These are phyloP conservation scores for Daubentonia madagascariensis DNA, from an alignment of 2,113 vertebrate species.

Conservation along the genomic window DNA sequence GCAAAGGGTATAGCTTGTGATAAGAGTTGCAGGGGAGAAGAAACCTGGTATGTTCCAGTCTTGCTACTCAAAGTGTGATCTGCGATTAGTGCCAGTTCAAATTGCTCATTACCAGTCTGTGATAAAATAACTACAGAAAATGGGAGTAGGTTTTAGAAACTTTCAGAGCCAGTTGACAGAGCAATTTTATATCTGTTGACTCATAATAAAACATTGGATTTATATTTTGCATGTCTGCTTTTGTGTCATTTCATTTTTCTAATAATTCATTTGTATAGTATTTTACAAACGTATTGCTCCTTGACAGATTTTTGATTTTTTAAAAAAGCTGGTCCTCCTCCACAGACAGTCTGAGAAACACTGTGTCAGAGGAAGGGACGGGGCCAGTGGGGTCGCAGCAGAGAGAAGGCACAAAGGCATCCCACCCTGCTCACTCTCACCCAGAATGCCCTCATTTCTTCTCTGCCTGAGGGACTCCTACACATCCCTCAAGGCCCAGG, in stretches of 20 bases:
- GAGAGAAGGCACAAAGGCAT: background rate
- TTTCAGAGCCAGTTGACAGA: background rate
- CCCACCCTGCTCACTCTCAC: background rate
- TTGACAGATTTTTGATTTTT: background rate
- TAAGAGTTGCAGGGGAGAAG: background rate
- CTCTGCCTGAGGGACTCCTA: slow-evolving; percentile 20
- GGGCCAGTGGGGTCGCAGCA: background rate
- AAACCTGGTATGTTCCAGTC: rapidly evolving
- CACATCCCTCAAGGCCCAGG: background rate
- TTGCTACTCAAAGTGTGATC: background rate
- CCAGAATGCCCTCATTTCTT: background rate
- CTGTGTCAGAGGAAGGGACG: background rate
- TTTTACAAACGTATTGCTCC: background rate
- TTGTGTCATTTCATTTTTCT: background rate
- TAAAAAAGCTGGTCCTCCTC: background rate
- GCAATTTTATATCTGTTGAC: background rate
- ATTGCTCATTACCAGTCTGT: background rate
- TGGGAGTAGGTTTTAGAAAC: background rate
- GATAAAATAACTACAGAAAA: background rate
- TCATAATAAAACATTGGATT: background rate
- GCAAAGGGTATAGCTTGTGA: background rate
- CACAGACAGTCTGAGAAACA: background rate
- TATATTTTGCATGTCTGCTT: background rate
- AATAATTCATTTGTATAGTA: background rate
- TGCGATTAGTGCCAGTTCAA: background rate